Evolutionary conservation across 1,140 invertebrate species (phyloP).

Genomic region (Trypoxylus dichotomus): DNA sequence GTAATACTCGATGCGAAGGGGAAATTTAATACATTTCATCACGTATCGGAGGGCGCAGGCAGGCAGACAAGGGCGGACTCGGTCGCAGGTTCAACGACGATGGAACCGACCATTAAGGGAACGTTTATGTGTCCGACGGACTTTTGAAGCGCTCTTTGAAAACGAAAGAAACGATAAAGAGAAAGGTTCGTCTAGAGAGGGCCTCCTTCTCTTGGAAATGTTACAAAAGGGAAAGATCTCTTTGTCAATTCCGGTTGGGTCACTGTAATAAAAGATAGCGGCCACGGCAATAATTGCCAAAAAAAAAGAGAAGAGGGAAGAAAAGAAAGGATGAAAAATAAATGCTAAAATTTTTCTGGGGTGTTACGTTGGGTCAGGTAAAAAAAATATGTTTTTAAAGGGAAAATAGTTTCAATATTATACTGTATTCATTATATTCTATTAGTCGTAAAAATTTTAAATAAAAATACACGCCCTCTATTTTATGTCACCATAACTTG

Average conservation of each 20-base stretch:
- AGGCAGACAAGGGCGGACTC: background rate
- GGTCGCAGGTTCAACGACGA: background rate
- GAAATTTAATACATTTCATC: background rate
- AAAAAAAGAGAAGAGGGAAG: background rate
- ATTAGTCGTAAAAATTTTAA: too few species aligned
- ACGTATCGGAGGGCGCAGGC: background rate
- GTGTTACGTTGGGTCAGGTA: too few species aligned
- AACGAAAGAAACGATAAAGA: background rate
- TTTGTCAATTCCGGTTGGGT: background rate
- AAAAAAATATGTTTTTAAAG: too few species aligned
- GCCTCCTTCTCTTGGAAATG: background rate
- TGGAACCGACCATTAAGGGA: slow-evolving; percentile 1
- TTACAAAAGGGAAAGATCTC: slow-evolving; percentile 2
- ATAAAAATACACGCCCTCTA: too few species aligned
- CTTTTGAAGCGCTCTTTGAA: background rate
- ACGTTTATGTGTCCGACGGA: background rate
- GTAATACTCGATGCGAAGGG: background rate
- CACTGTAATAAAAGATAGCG: background rate
- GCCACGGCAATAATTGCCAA: background rate
- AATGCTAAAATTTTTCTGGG: background rate
- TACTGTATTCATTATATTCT: too few species aligned
- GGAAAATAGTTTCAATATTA: too few species aligned
- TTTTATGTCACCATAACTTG: too few species aligned
- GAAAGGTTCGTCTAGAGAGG: background rate
- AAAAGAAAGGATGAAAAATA: background rate